These are phyloP conservation scores for Drosophila macrothrix DNA, from an alignment of 2,888 invertebrate species.

Conservation along the genomic window DNA sequence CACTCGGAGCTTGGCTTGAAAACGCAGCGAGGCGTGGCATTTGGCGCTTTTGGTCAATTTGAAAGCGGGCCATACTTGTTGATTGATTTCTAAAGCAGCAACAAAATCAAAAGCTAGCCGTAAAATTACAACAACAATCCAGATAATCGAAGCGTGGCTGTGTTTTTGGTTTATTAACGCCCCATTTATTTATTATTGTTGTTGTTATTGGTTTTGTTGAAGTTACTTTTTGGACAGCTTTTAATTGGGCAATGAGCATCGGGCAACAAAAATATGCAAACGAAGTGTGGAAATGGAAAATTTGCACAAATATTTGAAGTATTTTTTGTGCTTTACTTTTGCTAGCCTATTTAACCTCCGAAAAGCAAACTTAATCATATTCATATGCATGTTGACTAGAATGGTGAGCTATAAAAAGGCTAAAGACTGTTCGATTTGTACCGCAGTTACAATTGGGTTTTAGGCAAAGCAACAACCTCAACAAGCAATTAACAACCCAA, in stretches of 20 bases:
- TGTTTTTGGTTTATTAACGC: slow-evolving; percentile 50
- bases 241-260: slow-evolving; percentile 66
- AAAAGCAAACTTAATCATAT: slow-evolving; percentile 50
- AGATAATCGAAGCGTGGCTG: slow-evolving; percentile 48
- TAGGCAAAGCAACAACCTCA: slow-evolving; percentile 41
- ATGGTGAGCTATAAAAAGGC: slow-evolving; percentile 55
- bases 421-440: slow-evolving; percentile 27
- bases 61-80: slow-evolving; percentile 78
- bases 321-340: slow-evolving; percentile 57
- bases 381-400: slow-evolving; percentile 32
- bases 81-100: slow-evolving; percentile 66
- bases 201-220: slow-evolving; percentile 3
- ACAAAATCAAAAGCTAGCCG: slow-evolving; percentile 4
- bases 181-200: slow-evolving; percentile 55
- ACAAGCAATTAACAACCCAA: slow-evolving; percentile 2
- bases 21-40: slow-evolving; percentile 65
- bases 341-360: slow-evolving; percentile 73
- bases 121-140: slow-evolving; percentile 24
- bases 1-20: slow-evolving; percentile 47
- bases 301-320: slow-evolving; percentile 69
- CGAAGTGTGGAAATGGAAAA: slow-evolving; percentile 68
- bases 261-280: slow-evolving; percentile 41
- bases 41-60: slow-evolving; percentile 54
- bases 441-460: slow-evolving; percentile 59
- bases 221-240: slow-evolving; percentile 40